Evolutionary conservation across 1,140 invertebrate species (phyloP), one percentile per base, ranked within the genome.

Genomic region (Macrotrachela quadricornifera): DNA sequence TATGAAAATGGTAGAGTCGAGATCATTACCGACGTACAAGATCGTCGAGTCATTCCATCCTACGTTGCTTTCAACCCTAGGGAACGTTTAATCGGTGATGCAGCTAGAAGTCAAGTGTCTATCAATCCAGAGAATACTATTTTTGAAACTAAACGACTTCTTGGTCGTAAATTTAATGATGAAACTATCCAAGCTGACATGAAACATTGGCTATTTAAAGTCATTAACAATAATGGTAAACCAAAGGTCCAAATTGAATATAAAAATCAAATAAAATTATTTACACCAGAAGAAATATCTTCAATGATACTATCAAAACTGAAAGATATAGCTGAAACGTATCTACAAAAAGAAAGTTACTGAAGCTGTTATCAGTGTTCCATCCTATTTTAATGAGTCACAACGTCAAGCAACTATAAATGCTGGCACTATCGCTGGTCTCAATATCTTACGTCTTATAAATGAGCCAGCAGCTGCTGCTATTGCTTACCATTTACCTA

Each of bases 11-110:
- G 86, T 63, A 91, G 90, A 71, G 87, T 94, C 48, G 87, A 92
- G 75, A 92, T 94, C 64, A 91, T 94, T 70, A 85, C 87, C 60
- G 92, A 92, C 66, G 87, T 91, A 70, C 86, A 95, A 69, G 88
- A 87, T 65, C 94, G 94, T 74, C 75, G 87, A 63, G 95, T 88
- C 39, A 95, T 88, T 52, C 88, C 88, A 50, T 85, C 82, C 54
- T 94, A 92, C 76, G 90, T 95, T 45, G 86, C 86, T 55, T 94
- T 94, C 75, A 92, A 85, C 48, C 77, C 85, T 86, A 56, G 88
- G 88, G 60, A 94, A 94, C 70, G n/a, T n/a, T n/a, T n/a, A n/a
- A n/a, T n/a, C n/a, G n/a, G n/a, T n/a, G n/a, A n/a, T n/a, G n/a
- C n/a, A n/a, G n/a, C n/a, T n/a, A n/a, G n/a, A n/a, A 92, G 92